These are phyloP conservation scores for Chymomyza fuscimana DNA, from an alignment of 2,888 invertebrate species.

Conservation along the genomic window DNA sequence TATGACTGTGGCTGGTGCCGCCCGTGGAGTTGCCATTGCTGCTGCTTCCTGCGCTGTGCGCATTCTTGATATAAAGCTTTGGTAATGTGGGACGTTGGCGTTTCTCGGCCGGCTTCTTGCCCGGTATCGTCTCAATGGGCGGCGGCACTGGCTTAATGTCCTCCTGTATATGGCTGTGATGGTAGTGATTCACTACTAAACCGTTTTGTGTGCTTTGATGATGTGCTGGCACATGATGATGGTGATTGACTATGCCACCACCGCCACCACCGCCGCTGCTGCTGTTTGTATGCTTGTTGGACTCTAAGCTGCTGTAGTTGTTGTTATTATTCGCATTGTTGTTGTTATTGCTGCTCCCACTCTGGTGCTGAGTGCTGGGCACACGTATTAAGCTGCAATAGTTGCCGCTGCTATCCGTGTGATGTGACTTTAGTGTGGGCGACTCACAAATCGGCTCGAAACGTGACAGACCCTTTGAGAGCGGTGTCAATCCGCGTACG, in stretches of 20 bases:
- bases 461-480: slow-evolving; percentile 86
- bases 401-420: slow-evolving; percentile 79
- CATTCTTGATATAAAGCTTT: slow-evolving; percentile 89
- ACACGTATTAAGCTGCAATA: slow-evolving; percentile 79
- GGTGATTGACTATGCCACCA: slow-evolving; percentile 32
- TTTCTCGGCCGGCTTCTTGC: slow-evolving; percentile 89
- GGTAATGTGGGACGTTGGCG: slow-evolving; percentile 87
- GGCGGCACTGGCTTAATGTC: slow-evolving; percentile 92
- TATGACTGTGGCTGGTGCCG: slow-evolving; percentile 62
- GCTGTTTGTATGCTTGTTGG: slow-evolving; percentile 77
- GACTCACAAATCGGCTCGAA: slow-evolving; percentile 81
- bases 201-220: slow-evolving; percentile 23
- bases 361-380: slow-evolving; percentile 61
- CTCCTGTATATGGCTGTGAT: slow-evolving; percentile 82
- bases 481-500: slow-evolving; percentile 94
- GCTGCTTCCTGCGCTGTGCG: slow-evolving; percentile 74
- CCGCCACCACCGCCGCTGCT: slow-evolving; percentile 79
- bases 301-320: slow-evolving; percentile 79
- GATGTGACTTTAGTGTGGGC: slow-evolving; percentile 79
- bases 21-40: slow-evolving; percentile 68
- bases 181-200: slow-evolving; percentile 76
- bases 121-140: slow-evolving; percentile 94
- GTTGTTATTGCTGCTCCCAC: slow-evolving; percentile 51
- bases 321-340: slow-evolving; percentile 68
- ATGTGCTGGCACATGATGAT: slow-evolving; percentile 45